These are phyloP conservation scores for Drosophila nasuta DNA, from an alignment of 1,140 invertebrate species.

Conservation along the genomic window DNA sequence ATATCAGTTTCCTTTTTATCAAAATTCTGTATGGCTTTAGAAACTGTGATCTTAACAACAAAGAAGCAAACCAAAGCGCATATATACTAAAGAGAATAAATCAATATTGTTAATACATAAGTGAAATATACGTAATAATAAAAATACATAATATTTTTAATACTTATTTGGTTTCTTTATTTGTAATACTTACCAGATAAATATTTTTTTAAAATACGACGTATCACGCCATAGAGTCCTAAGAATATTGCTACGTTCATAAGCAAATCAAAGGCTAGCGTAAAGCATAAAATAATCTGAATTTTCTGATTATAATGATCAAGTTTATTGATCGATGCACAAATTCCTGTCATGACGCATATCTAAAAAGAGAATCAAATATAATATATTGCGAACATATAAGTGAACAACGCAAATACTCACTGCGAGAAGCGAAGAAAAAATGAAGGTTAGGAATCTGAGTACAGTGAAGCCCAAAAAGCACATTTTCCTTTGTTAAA, in stretches of 20 bases:
- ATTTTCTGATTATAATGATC: neutral
- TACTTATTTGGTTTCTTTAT: neutral
- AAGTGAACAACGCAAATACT: slow-evolving; percentile 6
- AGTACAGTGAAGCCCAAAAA: neutral
- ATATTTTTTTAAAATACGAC: neutral
- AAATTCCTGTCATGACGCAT: slow-evolving; percentile 2
- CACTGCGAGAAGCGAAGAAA: slow-evolving; percentile 4
- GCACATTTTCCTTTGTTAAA: slow-evolving; percentile 42
- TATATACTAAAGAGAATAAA: slow-evolving; percentile 30
- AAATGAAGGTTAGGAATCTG: neutral
- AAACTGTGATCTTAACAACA: slow-evolving; percentile 30
- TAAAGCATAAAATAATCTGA: neutral
- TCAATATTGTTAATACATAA: neutral
- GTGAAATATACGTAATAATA: neutral
- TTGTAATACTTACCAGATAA: neutral
- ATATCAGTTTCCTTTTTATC: neutral
- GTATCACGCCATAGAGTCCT: slow-evolving; percentile 17
- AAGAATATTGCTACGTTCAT: slow-evolving; percentile 2
- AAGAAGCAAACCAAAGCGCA: slow-evolving; percentile 14
- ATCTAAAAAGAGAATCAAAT: neutral
- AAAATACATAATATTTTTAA: neutral
- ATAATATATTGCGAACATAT: neutral
- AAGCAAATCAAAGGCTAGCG: slow-evolving; percentile 17
- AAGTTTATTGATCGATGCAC: neutral
- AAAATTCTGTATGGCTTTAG: slow-evolving; percentile 1